A percentile compares a stretch with the other conserved stretches of the same genome.
phyloP scores from a whole-genome alignment of 2,888 invertebrate genomes.

The Rhynchonema sp. region DNA sequence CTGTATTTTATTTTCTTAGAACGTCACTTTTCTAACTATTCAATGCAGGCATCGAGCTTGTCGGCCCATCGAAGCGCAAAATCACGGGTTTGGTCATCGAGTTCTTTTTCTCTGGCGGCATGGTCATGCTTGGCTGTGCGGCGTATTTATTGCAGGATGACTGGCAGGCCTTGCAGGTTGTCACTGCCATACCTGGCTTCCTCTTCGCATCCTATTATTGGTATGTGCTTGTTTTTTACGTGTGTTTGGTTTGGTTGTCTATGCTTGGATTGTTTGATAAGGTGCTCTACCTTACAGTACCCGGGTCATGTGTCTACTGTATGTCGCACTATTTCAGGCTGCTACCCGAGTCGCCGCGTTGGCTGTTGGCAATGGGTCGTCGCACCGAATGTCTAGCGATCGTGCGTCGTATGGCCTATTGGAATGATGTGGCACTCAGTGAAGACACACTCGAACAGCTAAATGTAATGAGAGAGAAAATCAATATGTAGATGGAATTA shows the following conservation, averaged over 20 bases:
- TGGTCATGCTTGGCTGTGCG: neutral
- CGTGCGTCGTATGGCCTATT: neutral
- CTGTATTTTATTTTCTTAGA: neutral
- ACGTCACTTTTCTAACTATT: neutral
- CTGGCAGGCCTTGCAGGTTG: neutral
- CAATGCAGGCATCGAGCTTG: neutral
- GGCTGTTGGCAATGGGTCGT: neutral
- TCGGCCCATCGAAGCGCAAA: neutral
- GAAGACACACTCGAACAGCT: neutral
- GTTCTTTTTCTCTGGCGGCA: neutral
- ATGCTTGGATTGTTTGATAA: too few relatives aligned
- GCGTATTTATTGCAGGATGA: neutral
- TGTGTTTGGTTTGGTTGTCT: too few relatives aligned
- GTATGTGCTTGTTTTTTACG: neutral
- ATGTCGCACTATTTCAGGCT: neutral
- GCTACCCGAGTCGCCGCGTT: conserved; percentile 1
- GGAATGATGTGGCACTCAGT: neutral
- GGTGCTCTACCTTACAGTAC: too few relatives aligned
- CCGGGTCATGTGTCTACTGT: too few relatives aligned
- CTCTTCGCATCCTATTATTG: neutral
- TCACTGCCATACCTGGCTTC: neutral
- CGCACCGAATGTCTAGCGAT: neutral
- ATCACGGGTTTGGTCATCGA: neutral
- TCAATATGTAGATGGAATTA: too few relatives aligned
- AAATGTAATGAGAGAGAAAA: too few relatives aligned